These are phyloP conservation scores for Cyanocitta stelleri DNA, from an alignment of 2,113 vertebrate species.

Conservation along the genomic window DNA sequence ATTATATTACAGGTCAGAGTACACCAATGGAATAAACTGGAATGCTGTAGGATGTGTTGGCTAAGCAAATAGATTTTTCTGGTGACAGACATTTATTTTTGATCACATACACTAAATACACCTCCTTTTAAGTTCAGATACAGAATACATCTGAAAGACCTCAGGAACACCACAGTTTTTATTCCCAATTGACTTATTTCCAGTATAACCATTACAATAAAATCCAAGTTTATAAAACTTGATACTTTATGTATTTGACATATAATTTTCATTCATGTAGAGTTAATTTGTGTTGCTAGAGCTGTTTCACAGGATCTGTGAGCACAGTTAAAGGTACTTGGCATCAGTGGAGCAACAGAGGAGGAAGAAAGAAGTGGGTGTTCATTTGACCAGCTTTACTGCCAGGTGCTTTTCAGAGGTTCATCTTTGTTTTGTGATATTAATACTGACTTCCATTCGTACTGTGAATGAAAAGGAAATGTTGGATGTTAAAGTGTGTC, in stretches of 20 bases:
- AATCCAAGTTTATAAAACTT: constrained; percentile 11
- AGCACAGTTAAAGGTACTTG: neutral
- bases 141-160: neutral
- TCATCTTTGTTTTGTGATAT: neutral
- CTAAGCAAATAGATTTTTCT: neutral
- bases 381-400: neutral
- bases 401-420: neutral
- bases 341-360: neutral
- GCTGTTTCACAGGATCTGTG: neutral
- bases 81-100: neutral
- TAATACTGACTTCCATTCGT: neutral
- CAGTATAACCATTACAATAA: neutral
- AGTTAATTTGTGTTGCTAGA: neutral
- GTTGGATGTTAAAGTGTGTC: neutral
- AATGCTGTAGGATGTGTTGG: neutral
- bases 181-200: neutral
- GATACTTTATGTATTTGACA: constrained; percentile 21
- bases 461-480: neutral
- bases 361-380: neutral
- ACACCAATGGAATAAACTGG: neutral
- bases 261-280: neutral
- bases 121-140: neutral
- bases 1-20: constrained; percentile 17
- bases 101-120: neutral
- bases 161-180: neutral